Evolutionary conservation across 2,888 invertebrate species (phyloP).

Genomic region (Macrosiphum euphorbiae): DNA sequence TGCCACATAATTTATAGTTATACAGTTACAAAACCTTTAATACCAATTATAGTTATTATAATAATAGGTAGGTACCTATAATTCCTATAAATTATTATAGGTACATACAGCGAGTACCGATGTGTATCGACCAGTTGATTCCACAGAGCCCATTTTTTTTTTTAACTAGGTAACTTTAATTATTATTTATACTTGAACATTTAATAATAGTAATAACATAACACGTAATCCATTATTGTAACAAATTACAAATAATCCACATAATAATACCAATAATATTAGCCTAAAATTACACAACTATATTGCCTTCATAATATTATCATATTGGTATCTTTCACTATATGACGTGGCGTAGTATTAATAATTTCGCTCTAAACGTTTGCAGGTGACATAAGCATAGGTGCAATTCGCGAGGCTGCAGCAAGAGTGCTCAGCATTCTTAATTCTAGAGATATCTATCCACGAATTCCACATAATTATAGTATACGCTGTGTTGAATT

Average conservation of each 20-base stretch:
- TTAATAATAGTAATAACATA: neutral
- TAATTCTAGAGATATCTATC: neutral
- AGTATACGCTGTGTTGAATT: neutral
- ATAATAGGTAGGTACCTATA: no score
- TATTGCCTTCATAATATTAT: neutral
- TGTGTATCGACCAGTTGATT: neutral
- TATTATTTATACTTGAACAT: neutral
- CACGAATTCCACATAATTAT: neutral
- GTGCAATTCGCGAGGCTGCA: neutral
- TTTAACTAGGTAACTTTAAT: neutral
- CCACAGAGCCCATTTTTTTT: neutral
- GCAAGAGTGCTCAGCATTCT: neutral
- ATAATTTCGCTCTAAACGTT: neutral
- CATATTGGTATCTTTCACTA: neutral
- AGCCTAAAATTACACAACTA: neutral
- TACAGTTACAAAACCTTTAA: neutral
- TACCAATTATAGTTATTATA: no score
- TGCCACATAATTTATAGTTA: neutral
- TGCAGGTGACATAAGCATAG: neutral
- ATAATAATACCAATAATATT: no score
- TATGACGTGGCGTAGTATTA: neutral
- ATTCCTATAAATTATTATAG: no score
- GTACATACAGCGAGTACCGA: neutral
- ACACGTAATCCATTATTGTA: neutral
- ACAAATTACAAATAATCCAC: neutral